A percentile compares a stretch with the other conserved stretches of the same genome.
These are phyloP conservation scores for Drosophila teissieri DNA, from an alignment of 1,140 invertebrate species.

Conservation along the genomic window DNA sequence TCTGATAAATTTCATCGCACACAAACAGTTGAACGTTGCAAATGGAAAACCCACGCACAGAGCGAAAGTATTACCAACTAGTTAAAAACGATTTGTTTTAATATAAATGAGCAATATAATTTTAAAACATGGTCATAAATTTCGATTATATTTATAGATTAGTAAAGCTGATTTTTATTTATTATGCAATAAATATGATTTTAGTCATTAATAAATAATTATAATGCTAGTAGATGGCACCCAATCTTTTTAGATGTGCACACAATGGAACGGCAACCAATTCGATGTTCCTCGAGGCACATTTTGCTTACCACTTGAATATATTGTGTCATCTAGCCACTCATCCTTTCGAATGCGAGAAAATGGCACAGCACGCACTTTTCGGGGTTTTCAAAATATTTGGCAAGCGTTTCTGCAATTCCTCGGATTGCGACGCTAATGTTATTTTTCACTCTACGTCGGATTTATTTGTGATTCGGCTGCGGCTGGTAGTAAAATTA, in stretches of 20 bases:
- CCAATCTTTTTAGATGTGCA: not conserved
- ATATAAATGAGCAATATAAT: not conserved
- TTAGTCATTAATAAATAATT: too few species aligned
- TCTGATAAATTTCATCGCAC: constrained; percentile 61
- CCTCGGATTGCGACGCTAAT: constrained; percentile 49
- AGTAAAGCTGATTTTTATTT: not conserved
- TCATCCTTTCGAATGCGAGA: constrained; percentile 20
- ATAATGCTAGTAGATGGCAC: not conserved
- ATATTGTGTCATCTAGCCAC: constrained; percentile 34
- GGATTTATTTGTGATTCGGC: constrained; percentile 63
- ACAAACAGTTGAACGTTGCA: constrained; percentile 9
- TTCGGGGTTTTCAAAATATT: constrained; percentile 77
- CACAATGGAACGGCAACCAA: too few species aligned
- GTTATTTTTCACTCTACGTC: constrained; percentile 68
- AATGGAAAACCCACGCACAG: constrained; percentile 1
- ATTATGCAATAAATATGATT: not conserved
- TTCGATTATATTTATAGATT: not conserved
- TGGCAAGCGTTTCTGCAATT: constrained; percentile 59
- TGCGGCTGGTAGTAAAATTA: constrained; percentile 34
- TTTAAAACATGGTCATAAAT: too few species aligned
- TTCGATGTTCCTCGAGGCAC: not conserved
- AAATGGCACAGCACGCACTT: constrained; percentile 64
- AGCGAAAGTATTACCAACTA: not conserved
- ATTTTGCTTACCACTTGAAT: constrained; percentile 60
- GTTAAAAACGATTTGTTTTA: too few species aligned